phyloP scores from a whole-genome alignment of 2,888 invertebrate genomes.

The Hemithea aestivaria region DNA sequence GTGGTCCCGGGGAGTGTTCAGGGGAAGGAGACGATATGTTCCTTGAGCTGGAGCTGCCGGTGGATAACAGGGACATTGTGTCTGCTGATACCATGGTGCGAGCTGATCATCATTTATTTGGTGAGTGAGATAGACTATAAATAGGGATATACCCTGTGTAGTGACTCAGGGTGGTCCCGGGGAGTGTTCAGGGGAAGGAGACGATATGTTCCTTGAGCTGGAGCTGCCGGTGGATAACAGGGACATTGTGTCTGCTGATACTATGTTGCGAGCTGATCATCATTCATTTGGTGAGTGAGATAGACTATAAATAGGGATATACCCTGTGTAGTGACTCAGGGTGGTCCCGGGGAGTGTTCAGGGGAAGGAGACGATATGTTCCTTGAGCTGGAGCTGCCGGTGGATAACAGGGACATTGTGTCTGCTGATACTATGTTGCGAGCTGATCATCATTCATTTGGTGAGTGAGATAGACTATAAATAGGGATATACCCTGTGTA shows the following conservation, averaged over 20 bases:
- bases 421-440: no score
- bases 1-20: conserved; percentile 39
- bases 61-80: conserved; percentile 70
- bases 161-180: conserved; percentile 45
- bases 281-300: conserved; percentile 52
- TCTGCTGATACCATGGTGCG: conserved; percentile 82
- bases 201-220: conserved; percentile 53
- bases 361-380: no score
- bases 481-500: no score
- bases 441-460: no score
- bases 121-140: no score
- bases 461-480: no score
- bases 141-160: no score
- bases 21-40: conserved; percentile 42
- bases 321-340: conserved; percentile 49
- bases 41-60: conserved; percentile 63
- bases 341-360: conserved; percentile 38
- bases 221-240: conserved; percentile 69
- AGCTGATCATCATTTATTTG: conserved; percentile 71
- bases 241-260: conserved; percentile 80
- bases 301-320: no score
- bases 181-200: conserved; percentile 35
- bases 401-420: no score
- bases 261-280: conserved; percentile 81
- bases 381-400: no score